Evolutionary conservation across 2,797 vertebrate species (phyloP).

Genomic region (Sorex maritimensis): DNA sequence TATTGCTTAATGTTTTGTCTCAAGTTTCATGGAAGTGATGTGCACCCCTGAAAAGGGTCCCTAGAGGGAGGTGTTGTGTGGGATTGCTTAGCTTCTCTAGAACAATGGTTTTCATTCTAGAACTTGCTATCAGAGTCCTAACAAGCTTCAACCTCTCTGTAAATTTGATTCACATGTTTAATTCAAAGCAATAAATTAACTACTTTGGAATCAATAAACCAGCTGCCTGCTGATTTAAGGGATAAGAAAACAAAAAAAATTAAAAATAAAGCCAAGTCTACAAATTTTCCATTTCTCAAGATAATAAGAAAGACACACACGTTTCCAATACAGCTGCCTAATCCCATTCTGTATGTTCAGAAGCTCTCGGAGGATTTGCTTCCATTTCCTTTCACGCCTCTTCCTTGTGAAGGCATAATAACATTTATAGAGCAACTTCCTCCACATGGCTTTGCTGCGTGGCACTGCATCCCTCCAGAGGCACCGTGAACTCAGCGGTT

Average conservation of each 20-base stretch:
- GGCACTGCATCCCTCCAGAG: background rate
- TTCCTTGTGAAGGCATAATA: background rate
- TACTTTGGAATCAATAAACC: constrained; percentile 79
- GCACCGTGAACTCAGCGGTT: background rate
- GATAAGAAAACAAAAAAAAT: constrained; percentile 28
- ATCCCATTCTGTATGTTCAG: constrained; percentile 31
- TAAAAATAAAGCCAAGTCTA: constrained; percentile 59
- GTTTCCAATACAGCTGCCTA: constrained; percentile 73
- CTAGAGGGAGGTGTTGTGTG: constrained; percentile 34
- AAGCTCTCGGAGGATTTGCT: constrained; percentile 46
- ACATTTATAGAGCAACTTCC: background rate
- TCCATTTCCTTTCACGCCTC: constrained; percentile 43
- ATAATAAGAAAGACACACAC: constrained; percentile 51
- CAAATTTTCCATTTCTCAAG: constrained; percentile 70
- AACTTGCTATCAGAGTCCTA: constrained; percentile 73
- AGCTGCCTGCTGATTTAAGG: constrained; percentile 68
- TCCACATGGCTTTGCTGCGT: background rate
- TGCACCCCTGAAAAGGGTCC: constrained; percentile 19
- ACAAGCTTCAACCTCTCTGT: constrained; percentile 69
- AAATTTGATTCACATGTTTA: constrained; percentile 73
- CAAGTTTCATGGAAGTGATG: background rate
- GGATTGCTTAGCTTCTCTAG: constrained; percentile 25
- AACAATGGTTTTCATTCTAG: constrained; percentile 47
- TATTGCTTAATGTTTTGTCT: background rate
- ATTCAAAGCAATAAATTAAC: constrained; percentile 79